Conservation (phyloP, 1,140 invertebrate genomes). For the Drosophila bipectinata region DNA sequence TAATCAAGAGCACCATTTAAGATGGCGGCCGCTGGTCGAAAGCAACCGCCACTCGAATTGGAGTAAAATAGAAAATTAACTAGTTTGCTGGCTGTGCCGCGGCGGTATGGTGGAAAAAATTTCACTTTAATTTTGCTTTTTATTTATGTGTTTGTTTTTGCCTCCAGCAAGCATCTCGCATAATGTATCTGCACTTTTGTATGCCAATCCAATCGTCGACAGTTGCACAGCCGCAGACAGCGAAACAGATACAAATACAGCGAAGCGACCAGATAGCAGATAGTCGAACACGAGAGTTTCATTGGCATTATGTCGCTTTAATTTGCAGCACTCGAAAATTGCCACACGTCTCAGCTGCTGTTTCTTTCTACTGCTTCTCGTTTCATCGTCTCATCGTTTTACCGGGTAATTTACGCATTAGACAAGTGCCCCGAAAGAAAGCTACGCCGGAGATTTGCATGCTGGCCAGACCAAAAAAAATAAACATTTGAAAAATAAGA, state of each 20-base stretch:
- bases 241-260: background rate
- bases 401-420: conserved; percentile 75
- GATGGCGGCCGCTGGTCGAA: conserved; percentile 57
- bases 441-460: conserved; percentile 70
- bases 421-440: conserved; percentile 75
- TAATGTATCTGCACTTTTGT: conserved; percentile 66
- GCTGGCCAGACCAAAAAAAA: conserved; percentile 28
- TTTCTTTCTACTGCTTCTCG: conserved; percentile 23
- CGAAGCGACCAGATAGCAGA: background rate
- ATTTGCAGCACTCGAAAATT: conserved; percentile 56
- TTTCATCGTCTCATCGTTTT: conserved; percentile 18
- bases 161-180: conserved; percentile 62
- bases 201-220: conserved; percentile 68
- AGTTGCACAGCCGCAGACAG: conserved; percentile 38
- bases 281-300: conserved; percentile 56
- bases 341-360: conserved; percentile 42
- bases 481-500: conserved; percentile 1
- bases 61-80: conserved; percentile 84
- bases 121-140: conserved; percentile 83
- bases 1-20: conserved; percentile 52
- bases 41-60: conserved; percentile 74
- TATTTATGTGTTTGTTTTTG: conserved; percentile 82
- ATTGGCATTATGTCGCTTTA: conserved; percentile 69
- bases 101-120: conserved; percentile 56
- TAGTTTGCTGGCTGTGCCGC: conserved; percentile 67